Evolutionary conservation across 2,113 vertebrate genomes (phyloP).

Genomic region (Peromyscus maniculatus): DNA sequence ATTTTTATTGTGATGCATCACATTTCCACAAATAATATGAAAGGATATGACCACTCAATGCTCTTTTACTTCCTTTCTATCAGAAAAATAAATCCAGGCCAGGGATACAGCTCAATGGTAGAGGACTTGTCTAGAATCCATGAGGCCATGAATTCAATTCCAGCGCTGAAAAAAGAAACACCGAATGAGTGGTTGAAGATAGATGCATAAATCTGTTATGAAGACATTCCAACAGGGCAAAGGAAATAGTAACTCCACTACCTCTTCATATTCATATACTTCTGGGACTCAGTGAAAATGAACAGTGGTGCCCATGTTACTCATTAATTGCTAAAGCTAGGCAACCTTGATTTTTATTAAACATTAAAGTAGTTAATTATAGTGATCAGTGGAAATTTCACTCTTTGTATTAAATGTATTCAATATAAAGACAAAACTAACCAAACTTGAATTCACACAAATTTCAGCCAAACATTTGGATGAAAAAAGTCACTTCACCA

Average conservation of each 20-base stretch:
- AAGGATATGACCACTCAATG: neutral
- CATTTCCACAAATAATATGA: neutral
- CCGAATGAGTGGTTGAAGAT: neutral
- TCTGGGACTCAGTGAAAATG: neutral
- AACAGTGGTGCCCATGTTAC: neutral
- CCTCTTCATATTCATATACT: neutral
- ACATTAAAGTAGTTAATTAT: neutral
- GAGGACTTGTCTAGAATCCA: neutral
- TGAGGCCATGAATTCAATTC: neutral
- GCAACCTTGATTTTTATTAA: conserved; percentile 1
- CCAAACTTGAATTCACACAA: neutral
- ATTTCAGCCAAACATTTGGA: conserved; percentile 20
- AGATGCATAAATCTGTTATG: neutral
- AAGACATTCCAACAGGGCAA: neutral
- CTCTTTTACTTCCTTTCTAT: neutral
- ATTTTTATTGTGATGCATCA: neutral
- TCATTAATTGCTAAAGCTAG: neutral
- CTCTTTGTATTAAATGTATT: neutral
- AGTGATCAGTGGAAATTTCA: neutral
- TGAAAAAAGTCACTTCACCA: conserved; percentile 9
- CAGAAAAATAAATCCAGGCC: neutral
- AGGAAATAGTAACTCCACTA: neutral
- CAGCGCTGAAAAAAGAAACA: no score
- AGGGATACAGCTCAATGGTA: neutral
- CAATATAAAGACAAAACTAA: conserved; percentile 19